Evolutionary conservation across 1,140 invertebrate genomes (phyloP), one percentile per base, ranked within the genome.

Genomic region (Drosophila malerkotliana): DNA sequence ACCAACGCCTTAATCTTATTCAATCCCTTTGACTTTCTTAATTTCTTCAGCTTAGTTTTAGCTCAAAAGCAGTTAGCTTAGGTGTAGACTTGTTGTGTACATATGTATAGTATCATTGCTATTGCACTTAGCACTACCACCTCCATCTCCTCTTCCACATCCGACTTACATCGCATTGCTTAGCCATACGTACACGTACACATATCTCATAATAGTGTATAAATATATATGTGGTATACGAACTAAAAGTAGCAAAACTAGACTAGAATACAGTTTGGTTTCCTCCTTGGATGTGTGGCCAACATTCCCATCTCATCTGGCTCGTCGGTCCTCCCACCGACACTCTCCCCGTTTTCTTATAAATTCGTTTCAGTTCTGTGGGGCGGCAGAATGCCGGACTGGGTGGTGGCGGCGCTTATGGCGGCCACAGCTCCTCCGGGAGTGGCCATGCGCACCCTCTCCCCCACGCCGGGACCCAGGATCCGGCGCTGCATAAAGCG

Each of bases 361-460:
- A 91, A 91, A 91, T 91, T 91, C 90, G 90, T 91, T 91, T 91
- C 90, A 91, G 90, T 91, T 84, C 90, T 91, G 77, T 91, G 90
- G 60, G 90, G 90, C 44, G 81, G 73, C 60, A 74, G 58, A 56
- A 57, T 72, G 51, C 54, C 49, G 30, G 56, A 59, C 24, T 72
- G 51, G 21, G 34, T 52, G 41, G 26, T 58, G 14, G 30, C 30
- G 49, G 52, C 26, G 4, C 8, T 41, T 4, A n/a, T 41, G 32
- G 32, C 60, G 21, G 72, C 67, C 39, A 89, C 84, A 18, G 69
- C 79, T 6, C 79, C 73, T 0, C 79, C 87, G 0, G 85, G 84
- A 21, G 69, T 67, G 34, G 82, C 78, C 71, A 91, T 84, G 15
- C 87, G 69, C 8, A 91, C 87, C 7, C 90, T 68, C 12, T 90